Percentiles rank a stretch among this genome's conserved stretches.
phyloP scores from a whole-genome alignment of 2,113 vertebrate genomes.

The Toxostoma redivivum region DNA sequence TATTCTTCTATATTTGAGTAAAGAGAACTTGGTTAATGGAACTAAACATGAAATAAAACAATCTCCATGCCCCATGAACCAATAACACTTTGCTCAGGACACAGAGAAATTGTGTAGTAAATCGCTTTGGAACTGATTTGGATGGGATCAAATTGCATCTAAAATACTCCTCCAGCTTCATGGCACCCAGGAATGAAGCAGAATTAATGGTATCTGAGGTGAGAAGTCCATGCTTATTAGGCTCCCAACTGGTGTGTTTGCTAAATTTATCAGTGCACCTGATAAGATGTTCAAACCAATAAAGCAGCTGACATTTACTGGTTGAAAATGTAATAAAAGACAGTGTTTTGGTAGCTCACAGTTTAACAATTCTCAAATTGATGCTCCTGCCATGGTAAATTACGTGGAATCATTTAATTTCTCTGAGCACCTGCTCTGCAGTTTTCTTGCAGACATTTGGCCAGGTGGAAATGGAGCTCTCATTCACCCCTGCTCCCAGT shows the following conservation, averaged over 20 bases:
- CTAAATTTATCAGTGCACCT: background rate
- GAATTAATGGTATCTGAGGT: background rate
- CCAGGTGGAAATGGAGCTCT: background rate
- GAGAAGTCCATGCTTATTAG: background rate
- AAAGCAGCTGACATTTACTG: background rate
- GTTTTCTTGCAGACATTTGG: background rate
- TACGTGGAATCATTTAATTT: background rate
- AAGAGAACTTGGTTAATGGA: background rate
- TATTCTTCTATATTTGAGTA: background rate
- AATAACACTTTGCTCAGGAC: background rate
- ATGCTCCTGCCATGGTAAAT: background rate
- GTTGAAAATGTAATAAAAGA: background rate
- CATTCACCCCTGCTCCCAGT: background rate
- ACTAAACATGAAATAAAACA: background rate
- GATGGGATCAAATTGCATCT: background rate
- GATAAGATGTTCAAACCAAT: background rate
- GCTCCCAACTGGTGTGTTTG: background rate
- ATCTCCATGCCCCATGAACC: background rate
- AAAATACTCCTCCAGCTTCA: background rate
- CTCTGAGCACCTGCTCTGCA: conserved; percentile 21
- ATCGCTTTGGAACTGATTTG: background rate
- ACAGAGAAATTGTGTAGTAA: background rate
- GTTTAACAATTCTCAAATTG: background rate
- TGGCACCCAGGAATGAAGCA: background rate
- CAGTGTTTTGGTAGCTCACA: background rate